Evolutionary conservation across 2,797 vertebrate genomes (phyloP).

Genomic region (Rhinoraja longicauda): DNA sequence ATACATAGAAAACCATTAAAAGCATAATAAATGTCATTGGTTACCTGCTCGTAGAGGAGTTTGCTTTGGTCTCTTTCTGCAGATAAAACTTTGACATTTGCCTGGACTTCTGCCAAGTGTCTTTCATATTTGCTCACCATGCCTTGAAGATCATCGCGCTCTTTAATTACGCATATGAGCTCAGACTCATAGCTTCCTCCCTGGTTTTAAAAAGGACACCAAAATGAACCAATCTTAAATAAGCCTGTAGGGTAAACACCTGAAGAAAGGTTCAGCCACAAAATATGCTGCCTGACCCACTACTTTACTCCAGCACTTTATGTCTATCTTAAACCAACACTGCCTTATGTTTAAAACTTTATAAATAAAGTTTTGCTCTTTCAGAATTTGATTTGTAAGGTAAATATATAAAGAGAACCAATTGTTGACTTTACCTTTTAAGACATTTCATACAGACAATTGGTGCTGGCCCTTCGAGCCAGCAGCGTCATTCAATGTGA

Average conservation of each 20-base stretch:
- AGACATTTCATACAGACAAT: background rate
- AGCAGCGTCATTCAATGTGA: no score
- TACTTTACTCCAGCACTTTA: no score
- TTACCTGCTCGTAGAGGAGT: conserved; percentile 61
- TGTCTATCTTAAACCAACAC: background rate
- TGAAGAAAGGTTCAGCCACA: no score
- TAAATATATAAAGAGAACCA: background rate
- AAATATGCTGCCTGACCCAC: no score
- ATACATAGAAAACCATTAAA: background rate
- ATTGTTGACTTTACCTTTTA: background rate
- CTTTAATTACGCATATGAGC: conserved; percentile 56
- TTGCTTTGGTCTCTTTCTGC: conserved; percentile 65
- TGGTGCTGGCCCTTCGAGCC: no score
- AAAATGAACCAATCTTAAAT: background rate
- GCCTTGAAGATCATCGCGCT: conserved; percentile 61
- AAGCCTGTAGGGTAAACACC: background rate
- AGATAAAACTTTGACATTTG: conserved; percentile 65
- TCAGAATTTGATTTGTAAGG: background rate
- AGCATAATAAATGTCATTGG: background rate
- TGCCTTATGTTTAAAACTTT: background rate
- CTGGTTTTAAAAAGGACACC: conserved; percentile 44
- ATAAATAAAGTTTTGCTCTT: background rate
- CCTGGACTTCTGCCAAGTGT: conserved; percentile 67
- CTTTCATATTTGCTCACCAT: conserved; percentile 62
- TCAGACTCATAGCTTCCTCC: conserved; percentile 56